phyloP scores from a whole-genome alignment of 2,113 vertebrate genomes.

The Corydoras maculifer region DNA sequence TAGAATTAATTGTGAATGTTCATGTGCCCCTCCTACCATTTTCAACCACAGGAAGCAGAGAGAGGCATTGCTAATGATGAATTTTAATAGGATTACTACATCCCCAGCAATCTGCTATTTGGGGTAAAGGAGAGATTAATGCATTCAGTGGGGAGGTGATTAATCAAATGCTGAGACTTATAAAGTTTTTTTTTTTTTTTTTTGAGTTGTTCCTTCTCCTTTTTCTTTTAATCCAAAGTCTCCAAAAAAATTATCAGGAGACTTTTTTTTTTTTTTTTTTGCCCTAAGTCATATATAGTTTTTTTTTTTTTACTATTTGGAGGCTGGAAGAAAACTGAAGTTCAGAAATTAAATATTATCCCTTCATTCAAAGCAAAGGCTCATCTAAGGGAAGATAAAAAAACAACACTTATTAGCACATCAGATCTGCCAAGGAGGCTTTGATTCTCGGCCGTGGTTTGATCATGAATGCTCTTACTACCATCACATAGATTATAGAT shows the following conservation, averaged over 20 bases:
- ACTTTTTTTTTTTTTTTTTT: not conserved
- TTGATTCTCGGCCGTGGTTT: not conserved
- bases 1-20: conserved; percentile 50
- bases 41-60: conserved; percentile 39
- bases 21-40: conserved; percentile 31
- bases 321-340: not conserved
- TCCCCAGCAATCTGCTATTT: conserved; percentile 52
- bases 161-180: conserved; percentile 45
- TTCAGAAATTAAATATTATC: not conserved
- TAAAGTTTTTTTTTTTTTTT: conserved; percentile 35
- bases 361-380: not conserved
- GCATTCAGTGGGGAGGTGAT: conserved; percentile 48
- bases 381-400: not conserved
- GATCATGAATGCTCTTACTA: conserved; percentile 6
- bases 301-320: no score
- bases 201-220: not conserved
- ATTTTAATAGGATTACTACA: conserved; percentile 61
- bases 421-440: conserved; percentile 6
- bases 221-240: not conserved
- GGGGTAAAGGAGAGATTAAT: conserved; percentile 50
- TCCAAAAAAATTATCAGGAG: conserved; percentile 10
- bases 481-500: conserved; percentile 1
- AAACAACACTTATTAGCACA: conserved; percentile 7
- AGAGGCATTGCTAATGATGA: conserved; percentile 51
- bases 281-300: not conserved